A percentile compares a stretch with the other conserved stretches of the same genome.
These are phyloP conservation scores for Pithys albifrons DNA, from an alignment of 2,113 vertebrate species.

Conservation along the genomic window DNA sequence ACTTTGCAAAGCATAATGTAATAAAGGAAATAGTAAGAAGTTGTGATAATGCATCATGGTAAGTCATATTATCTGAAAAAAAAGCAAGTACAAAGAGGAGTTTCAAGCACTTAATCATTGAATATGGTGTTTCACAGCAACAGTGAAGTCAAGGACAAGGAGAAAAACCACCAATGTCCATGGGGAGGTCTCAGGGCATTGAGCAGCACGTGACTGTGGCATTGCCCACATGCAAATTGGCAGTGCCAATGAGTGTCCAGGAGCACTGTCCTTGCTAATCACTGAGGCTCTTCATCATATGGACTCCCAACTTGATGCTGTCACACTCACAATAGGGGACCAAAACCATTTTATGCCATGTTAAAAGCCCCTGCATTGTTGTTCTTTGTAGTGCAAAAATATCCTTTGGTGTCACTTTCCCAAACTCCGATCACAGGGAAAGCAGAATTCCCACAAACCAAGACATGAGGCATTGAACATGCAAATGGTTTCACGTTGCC, in stretches of 20 bases:
- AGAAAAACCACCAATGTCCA: not conserved
- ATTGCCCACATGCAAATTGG: not conserved
- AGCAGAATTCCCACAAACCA: not conserved
- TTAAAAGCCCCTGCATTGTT: not conserved
- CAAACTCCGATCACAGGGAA: not conserved
- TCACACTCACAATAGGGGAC: not conserved
- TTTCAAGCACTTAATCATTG: not conserved
- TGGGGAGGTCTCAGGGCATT: not conserved
- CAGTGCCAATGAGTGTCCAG: fast-evolving
- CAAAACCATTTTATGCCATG: not conserved
- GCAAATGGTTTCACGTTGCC: conserved; percentile 13
- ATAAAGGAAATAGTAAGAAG: not conserved
- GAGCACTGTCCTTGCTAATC: not conserved
- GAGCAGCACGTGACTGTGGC: not conserved
- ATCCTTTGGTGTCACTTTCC: not conserved
- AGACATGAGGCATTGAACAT: not conserved
- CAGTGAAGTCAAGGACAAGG: not conserved
- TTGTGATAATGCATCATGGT: not conserved
- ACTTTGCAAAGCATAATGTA: not conserved
- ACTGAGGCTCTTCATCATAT: not conserved
- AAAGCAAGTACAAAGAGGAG: not conserved
- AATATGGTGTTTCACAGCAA: not conserved
- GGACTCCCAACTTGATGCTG: not conserved
- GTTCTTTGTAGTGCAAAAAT: not conserved
- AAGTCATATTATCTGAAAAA: not conserved